phyloP scores from a whole-genome alignment of 2,113 vertebrate species.

The Mungos mungo region DNA sequence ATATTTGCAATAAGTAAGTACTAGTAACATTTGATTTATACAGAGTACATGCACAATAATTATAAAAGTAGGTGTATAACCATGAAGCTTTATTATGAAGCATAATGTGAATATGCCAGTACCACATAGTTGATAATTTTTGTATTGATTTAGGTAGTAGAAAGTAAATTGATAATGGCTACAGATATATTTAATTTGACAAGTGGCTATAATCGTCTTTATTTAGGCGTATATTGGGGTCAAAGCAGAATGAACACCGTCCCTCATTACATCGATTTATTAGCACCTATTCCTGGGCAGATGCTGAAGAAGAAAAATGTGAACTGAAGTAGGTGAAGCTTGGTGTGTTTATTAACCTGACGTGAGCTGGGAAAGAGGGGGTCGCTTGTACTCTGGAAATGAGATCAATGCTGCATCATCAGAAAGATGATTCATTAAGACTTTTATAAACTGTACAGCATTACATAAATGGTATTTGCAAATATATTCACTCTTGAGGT shows the following conservation, averaged over 20 bases:
- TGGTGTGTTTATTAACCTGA: neutral
- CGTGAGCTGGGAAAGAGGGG: neutral
- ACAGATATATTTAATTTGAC: neutral
- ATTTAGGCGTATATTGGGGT: slow-evolving; percentile 80
- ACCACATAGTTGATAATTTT: neutral
- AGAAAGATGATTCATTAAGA: neutral
- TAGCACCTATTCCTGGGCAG: slow-evolving; percentile 92
- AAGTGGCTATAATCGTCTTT: neutral
- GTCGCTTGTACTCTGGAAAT: neutral
- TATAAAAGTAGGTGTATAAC: neutral
- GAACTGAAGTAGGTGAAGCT: slow-evolving; percentile 89
- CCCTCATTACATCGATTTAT: slow-evolving; percentile 93
- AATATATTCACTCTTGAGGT: neutral
- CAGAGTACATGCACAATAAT: neutral
- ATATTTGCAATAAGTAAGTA: neutral
- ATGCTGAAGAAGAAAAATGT: slow-evolving; percentile 86
- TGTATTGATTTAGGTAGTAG: neutral
- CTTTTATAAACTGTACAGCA: neutral
- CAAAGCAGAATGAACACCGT: slow-evolving; percentile 86
- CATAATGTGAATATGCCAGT: neutral
- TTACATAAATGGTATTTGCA: neutral
- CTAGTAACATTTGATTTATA: neutral
- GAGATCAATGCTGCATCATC: neutral
- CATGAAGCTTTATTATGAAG: neutral
- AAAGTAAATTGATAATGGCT: neutral